A percentile compares a stretch with the other conserved stretches of the same genome.
Conservation (phyloP, 2,113 vertebrate species). For the Leiothrix lutea region DNA sequence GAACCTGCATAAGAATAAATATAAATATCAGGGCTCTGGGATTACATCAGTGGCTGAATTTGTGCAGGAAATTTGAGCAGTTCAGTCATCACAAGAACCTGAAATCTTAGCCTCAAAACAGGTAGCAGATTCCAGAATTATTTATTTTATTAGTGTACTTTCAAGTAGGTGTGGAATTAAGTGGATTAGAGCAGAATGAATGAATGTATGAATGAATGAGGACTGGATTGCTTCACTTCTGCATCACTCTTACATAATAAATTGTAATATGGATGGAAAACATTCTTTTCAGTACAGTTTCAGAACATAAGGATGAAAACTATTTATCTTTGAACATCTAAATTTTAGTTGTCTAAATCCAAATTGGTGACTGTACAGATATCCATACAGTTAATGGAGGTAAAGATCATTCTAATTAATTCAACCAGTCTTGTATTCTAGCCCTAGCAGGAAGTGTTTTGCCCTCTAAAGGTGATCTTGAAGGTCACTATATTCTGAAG, state of each 20-base stretch:
- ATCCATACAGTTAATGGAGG: background rate
- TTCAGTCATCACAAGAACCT: background rate
- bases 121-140: background rate
- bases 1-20: background rate
- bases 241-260: background rate
- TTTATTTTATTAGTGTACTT: background rate
- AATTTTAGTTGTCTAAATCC: background rate
- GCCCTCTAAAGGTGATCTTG: background rate
- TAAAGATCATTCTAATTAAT: background rate
- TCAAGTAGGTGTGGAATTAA: background rate
- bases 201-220: background rate
- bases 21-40: background rate
- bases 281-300: background rate
- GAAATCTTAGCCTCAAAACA: background rate
- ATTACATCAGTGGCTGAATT: background rate
- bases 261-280: background rate
- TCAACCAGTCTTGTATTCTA: background rate
- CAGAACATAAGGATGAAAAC: background rate
- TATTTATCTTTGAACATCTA: background rate
- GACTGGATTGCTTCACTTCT: background rate
- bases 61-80: background rate
- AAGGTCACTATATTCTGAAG: background rate
- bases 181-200: background rate
- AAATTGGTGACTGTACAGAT: background rate
- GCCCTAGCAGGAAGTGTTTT: background rate